Conservation (phyloP, 2,113 vertebrate species). For the Symphodus melops region DNA sequence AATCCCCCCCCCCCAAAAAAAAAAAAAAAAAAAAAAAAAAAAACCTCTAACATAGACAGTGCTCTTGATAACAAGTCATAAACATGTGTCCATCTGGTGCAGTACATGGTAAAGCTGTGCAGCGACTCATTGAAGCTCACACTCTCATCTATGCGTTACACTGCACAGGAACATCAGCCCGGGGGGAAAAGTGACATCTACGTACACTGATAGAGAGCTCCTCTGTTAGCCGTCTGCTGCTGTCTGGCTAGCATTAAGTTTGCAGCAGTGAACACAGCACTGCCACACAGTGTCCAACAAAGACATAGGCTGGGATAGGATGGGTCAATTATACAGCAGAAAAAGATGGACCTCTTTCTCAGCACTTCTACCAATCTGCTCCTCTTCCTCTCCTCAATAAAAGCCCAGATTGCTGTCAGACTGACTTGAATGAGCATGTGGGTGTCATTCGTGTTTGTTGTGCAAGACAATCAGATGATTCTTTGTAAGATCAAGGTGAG, state of each 20-base stretch:
- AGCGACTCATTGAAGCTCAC: not conserved
- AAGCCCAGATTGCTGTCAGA: not conserved
- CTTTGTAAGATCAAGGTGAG: slow-evolving; percentile 24
- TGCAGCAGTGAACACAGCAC: slow-evolving; percentile 29
- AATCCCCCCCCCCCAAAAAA: too few species aligned
- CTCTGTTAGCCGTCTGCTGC: slow-evolving; percentile 15
- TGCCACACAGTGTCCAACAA: slow-evolving; percentile 47
- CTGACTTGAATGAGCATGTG: slow-evolving; percentile 1
- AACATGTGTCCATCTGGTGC: too few species aligned
- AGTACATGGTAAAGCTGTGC: not conserved
- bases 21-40: too few species aligned
- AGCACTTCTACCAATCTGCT: not conserved
- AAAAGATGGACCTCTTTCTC: not conserved
- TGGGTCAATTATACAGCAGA: not conserved
- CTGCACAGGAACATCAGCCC: not conserved
- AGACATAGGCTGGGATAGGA: slow-evolving; percentile 32
- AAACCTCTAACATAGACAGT: too few species aligned
- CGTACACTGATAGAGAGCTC: slow-evolving; percentile 31
- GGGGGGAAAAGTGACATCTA: not conserved
- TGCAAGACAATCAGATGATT: not conserved
- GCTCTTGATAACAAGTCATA: too few species aligned
- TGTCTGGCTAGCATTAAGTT: slow-evolving; percentile 23
- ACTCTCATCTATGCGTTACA: not conserved
- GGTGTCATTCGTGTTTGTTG: slow-evolving; percentile 7
- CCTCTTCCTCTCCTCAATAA: not conserved